Base-by-base conservation (phyloP, 2,888 invertebrate genomes). In the Elmis aenea region DNA sequence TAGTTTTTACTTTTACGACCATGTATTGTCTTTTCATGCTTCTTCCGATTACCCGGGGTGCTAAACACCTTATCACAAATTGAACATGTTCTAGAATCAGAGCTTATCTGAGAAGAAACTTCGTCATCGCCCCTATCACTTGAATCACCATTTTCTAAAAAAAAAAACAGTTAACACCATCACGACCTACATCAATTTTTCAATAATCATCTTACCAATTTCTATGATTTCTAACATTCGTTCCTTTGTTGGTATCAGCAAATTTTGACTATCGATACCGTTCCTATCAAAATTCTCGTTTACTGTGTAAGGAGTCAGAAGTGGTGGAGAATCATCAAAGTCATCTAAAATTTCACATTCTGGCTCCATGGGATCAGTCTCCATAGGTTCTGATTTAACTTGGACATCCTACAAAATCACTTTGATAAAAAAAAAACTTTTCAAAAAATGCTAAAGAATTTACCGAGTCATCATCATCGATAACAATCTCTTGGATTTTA, bases 11-110 rank as follows among this genome's bases (percentile, higher is more conserved):
- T n/a, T 21, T 26, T 46, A 5, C 28, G 26, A 2, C 42, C 40
- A 42, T 56, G 58, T 13, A 55, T 49, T 13, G 35, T 38, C 26
- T 47, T 53, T 45, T 65, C 61, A 43, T 64, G 65, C 34, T 59
- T 62, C 33, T 48, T 53, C 11, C 58, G 52, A 46, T 63, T 64
- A 5, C 54, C 54, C 12, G 45, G 33, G 30, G 41, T 57, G 40
- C 59, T 59, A 47, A 64, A 62, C 21, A 53, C 18, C 47, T 60
- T 61, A 33, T 52, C 48, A 40, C 65, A 65, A 40, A 58, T 45
- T 9, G 52, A 42, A 50, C 63, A 63, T 28, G 13, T 8, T 18
- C 18, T 5, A 18, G 18, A 18, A 18, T n/a, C n/a, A n/a, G n/a
- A n/a, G n/a, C n/a, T n/a, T n/a, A n/a, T n/a, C n/a, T n/a, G n/a